phyloP scores from a whole-genome alignment of 1,140 invertebrate species.

The Drosophila saltans region DNA sequence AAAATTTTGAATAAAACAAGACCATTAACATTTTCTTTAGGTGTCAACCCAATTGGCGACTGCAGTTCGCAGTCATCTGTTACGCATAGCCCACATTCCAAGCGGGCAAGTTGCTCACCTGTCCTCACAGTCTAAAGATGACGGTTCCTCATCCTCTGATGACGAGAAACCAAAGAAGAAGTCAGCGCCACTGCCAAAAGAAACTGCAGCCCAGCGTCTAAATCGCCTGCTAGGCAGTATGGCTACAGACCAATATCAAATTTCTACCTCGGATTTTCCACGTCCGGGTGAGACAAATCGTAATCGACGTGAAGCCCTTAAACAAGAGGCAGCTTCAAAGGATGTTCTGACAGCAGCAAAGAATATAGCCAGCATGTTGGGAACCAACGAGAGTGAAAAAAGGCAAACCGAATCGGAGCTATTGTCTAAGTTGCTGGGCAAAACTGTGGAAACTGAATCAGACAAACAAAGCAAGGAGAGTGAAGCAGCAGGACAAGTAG shows the following conservation, averaged over 20 bases:
- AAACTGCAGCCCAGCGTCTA: constrained; percentile 68
- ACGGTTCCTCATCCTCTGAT: constrained; percentile 65
- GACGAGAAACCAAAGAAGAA: constrained; percentile 67
- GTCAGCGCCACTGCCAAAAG: constrained; percentile 19
- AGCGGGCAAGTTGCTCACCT: constrained; percentile 56
- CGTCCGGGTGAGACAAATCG: constrained; percentile 68
- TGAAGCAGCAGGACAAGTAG: not conserved
- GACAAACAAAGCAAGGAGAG: constrained; percentile 16
- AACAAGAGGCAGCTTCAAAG: constrained; percentile 58
- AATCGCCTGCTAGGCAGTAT: constrained; percentile 73
- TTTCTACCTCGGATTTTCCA: constrained; percentile 50
- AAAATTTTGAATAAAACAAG: not conserved
- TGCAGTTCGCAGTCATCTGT: constrained; percentile 35
- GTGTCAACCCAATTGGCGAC: not conserved
- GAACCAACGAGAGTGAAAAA: constrained; percentile 85
- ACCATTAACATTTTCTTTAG: not conserved
- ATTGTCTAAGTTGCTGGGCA: constrained; percentile 87
- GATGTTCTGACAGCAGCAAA: constrained; percentile 86
- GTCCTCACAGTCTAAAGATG: constrained; percentile 63
- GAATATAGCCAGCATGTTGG: constrained; percentile 87
- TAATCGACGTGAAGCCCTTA: constrained; percentile 51
- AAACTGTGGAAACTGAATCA: constrained; percentile 82
- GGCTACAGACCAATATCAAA: constrained; percentile 55
- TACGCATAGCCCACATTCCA: constrained; percentile 57
- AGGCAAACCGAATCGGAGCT: constrained; percentile 90